These are phyloP conservation scores for Mesembrinibis cayennensis DNA, from an alignment of 2,113 vertebrate genomes.

Conservation along the genomic window DNA sequence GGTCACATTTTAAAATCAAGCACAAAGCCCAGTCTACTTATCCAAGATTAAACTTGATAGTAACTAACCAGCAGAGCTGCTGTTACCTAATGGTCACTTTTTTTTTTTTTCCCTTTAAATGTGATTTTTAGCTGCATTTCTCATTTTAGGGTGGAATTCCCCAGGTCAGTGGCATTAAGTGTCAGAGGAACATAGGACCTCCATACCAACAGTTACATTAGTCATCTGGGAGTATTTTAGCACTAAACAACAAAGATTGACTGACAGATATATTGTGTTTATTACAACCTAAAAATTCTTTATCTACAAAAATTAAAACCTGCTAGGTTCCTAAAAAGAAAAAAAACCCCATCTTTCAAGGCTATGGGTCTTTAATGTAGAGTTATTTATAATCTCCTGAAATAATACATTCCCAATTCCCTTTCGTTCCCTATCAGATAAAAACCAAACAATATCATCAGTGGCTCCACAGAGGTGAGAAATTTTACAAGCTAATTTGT, in stretches of 20 bases:
- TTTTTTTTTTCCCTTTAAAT: not conserved
- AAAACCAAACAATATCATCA: constrained; percentile 23
- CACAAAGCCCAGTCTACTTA: not conserved
- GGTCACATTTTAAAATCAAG: not conserved
- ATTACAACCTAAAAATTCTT: not conserved
- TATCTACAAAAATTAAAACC: not conserved
- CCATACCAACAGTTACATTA: not conserved
- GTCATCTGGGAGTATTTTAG: not conserved
- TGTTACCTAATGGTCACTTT: not conserved
- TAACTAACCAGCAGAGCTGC: not conserved
- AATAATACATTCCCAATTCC: not conserved
- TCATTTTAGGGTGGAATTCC: not conserved
- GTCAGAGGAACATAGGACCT: not conserved
- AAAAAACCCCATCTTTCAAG: not conserved
- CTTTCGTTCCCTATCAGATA: not conserved
- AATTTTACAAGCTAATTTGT: constrained; percentile 42
- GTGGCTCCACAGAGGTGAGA: constrained; percentile 1
- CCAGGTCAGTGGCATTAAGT: not conserved
- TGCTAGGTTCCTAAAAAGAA: not conserved
- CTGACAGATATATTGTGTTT: not conserved
- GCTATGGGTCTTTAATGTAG: not conserved
- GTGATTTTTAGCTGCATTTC: not conserved
- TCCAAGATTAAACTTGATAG: not conserved
- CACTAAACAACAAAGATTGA: not conserved
- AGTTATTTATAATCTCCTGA: constrained; percentile 14